These are phyloP conservation scores for Schlechtendalia chinensis DNA, from an alignment of 1,140 invertebrate species.

Conservation along the genomic window DNA sequence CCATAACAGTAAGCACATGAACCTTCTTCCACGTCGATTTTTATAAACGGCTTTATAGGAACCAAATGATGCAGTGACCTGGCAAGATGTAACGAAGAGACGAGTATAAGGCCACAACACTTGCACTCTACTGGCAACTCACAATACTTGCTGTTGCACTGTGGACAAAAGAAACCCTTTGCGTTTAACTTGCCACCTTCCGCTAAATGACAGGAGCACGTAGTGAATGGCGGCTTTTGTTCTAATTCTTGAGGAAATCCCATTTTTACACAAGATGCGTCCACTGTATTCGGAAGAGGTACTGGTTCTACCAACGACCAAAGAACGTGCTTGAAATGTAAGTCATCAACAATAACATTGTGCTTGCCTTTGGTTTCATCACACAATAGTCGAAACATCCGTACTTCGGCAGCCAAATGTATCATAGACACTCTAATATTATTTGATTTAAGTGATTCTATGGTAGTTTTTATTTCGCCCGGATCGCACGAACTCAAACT, in stretches of 20 bases:
- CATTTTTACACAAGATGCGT: conserved; percentile 86
- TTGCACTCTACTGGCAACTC: conserved; percentile 95
- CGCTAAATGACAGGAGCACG: conserved; percentile 83
- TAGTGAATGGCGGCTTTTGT: conserved; percentile 69
- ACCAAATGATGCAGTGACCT: conserved; percentile 96
- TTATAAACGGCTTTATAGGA: conserved; percentile 81
- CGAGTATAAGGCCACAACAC: conserved; percentile 92
- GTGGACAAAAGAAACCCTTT: conserved; percentile 87
- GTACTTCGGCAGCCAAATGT: conserved; percentile 90
- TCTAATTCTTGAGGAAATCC: conserved; percentile 79
- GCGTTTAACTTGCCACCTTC: conserved; percentile 68
- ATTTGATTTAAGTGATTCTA: conserved; percentile 71
- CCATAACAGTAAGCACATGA: conserved; percentile 64
- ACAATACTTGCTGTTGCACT: conserved; percentile 96
- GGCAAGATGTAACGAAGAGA: conserved; percentile 94
- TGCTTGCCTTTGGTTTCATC: conserved; percentile 82
- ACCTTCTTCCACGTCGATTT: conserved; percentile 62
- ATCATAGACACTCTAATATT: conserved; percentile 77
- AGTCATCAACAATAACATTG: conserved; percentile 86
- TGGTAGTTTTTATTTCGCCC: conserved; percentile 83
- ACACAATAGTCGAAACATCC: conserved; percentile 81
- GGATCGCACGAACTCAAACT: conserved; percentile 97
- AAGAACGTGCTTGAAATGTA: conserved; percentile 71
- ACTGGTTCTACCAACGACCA: conserved; percentile 68
- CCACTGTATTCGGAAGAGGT: conserved; percentile 62